phyloP scores from a whole-genome alignment of 1,140 invertebrate species.

The Triops longicaudatus region DNA sequence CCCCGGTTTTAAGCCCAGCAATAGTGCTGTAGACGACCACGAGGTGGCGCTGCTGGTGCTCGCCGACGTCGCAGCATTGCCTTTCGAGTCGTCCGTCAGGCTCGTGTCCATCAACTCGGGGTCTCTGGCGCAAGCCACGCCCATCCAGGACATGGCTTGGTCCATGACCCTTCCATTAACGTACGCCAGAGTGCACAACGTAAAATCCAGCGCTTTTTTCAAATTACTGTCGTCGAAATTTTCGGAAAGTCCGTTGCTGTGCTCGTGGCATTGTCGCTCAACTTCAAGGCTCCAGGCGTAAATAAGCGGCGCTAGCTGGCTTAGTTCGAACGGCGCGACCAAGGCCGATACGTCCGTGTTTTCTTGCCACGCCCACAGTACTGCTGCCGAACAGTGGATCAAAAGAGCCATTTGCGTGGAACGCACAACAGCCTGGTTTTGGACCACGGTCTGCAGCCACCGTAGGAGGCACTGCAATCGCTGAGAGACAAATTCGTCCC shows the following conservation, averaged over 20 bases:
- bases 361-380: conserved; percentile 55
- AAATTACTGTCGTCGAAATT: conserved; percentile 41
- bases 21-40: conserved; percentile 20
- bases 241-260: neutral
- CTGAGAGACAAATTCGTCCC: conserved; percentile 39
- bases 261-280: neutral
- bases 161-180: conserved; percentile 60
- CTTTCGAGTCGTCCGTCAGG: neutral
- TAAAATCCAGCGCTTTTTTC: conserved; percentile 67
- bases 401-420: conserved; percentile 42
- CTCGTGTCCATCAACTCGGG: neutral
- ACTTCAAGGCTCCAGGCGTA: neutral
- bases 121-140: neutral
- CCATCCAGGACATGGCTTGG: conserved; percentile 57
- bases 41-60: neutral
- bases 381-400: conserved; percentile 62
- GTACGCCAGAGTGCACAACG: conserved; percentile 84
- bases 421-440: conserved; percentile 31
- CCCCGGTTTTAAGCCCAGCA: conserved; percentile 57
- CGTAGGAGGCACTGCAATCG: conserved; percentile 47
- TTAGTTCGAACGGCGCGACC: conserved; percentile 27
- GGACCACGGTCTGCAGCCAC: conserved; percentile 52
- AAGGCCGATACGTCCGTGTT: conserved; percentile 30
- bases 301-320: conserved; percentile 16
- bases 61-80: neutral